Conservation (phyloP, 2,113 vertebrate species). For the Oplegnathus fasciatus region DNA sequence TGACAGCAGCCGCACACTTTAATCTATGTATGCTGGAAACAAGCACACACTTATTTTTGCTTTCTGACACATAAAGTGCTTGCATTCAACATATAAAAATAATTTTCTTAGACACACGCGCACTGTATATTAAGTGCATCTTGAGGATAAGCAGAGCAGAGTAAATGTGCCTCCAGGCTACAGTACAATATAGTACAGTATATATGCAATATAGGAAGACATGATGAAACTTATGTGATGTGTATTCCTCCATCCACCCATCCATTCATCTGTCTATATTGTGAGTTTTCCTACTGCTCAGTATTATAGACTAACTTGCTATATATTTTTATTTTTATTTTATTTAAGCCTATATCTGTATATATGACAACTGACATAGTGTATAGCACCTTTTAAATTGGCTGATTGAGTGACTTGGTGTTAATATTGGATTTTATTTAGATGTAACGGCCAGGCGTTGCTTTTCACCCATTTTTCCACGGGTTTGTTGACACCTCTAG, state of each 20-base stretch:
- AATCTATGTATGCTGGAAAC: not conserved
- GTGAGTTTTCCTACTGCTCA: not conserved
- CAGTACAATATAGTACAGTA: not conserved
- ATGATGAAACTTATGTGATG: conserved; percentile 16
- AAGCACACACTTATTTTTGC: not conserved
- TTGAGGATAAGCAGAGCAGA: conserved; percentile 9
- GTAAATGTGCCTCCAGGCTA: conserved; percentile 49
- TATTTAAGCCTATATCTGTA: not conserved
- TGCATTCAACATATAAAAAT: not conserved
- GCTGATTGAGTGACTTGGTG: too few relatives aligned
- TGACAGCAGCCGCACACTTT: conserved; percentile 6
- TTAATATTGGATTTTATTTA: not conserved
- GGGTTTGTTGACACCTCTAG: not conserved
- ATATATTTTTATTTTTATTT: conserved; percentile 1
- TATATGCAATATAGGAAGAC: conserved; percentile 15
- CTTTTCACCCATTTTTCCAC: not conserved
- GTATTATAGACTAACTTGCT: not conserved
- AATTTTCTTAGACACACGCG: not conserved
- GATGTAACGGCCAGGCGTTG: not conserved
- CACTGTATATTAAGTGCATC: conserved; percentile 15
- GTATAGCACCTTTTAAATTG: not conserved
- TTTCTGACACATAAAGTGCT: conserved; percentile 12
- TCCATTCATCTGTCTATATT: not conserved
- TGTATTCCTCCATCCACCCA: not conserved
- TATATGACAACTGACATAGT: not conserved